phyloP scores from a whole-genome alignment of 2,888 invertebrate species.

The Eilema depressum region DNA sequence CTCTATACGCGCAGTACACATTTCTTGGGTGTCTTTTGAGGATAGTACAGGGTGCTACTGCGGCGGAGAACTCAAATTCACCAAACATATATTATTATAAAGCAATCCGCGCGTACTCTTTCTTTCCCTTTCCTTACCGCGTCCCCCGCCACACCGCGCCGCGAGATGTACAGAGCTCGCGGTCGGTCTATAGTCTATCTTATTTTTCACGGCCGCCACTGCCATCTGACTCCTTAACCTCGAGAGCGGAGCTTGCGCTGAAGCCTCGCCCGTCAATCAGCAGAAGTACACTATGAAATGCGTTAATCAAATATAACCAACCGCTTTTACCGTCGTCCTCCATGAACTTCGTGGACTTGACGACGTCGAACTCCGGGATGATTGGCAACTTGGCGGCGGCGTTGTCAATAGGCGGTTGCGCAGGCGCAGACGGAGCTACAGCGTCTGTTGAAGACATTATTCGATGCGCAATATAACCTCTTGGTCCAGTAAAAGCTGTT shows the following conservation, averaged over 20 bases:
- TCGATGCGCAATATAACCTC: neutral
- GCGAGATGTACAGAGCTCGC: no score
- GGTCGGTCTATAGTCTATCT: no score
- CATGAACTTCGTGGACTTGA: constrained; percentile 68
- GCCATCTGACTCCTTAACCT: neutral
- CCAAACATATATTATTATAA: no score
- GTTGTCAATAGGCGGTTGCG: constrained; percentile 22
- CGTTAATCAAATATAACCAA: neutral
- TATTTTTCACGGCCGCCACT: no score
- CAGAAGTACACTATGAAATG: neutral
- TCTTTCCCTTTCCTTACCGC: no score
- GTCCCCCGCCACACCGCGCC: no score
- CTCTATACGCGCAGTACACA: no score
- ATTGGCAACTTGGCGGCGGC: constrained; percentile 31
- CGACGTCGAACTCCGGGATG: constrained; percentile 66
- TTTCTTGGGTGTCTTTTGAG: no score
- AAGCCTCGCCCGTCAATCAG: neutral
- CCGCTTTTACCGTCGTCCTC: constrained; percentile 56
- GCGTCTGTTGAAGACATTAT: constrained; percentile 5
- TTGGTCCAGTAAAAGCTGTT: neutral
- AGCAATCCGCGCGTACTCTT: no score
- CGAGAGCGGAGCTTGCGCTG: neutral
- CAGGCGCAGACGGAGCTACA: constrained; percentile 11
- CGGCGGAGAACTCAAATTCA: no score
- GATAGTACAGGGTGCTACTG: no score